Evolutionary conservation across 2,113 vertebrate species (phyloP).

Genomic region (Peromyscus leucopus): DNA sequence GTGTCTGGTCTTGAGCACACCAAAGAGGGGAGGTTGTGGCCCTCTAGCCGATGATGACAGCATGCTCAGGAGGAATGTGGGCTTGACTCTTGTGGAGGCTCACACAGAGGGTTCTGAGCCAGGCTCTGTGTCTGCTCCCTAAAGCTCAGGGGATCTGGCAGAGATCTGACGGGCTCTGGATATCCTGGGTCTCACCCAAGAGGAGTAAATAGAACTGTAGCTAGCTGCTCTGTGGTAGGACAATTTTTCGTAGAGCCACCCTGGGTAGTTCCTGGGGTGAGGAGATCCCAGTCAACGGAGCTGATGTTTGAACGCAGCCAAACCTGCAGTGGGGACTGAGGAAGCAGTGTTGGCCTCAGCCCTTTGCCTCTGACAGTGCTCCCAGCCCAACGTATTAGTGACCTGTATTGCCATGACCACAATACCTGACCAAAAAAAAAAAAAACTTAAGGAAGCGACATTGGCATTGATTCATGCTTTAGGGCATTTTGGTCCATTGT

Average conservation of each 20-base stretch:
- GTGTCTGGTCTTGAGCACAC: not conserved
- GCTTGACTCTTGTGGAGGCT: not conserved
- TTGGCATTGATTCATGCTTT: not conserved
- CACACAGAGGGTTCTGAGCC: not conserved
- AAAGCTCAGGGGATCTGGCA: not conserved
- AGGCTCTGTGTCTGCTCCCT: not conserved
- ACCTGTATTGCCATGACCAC: not conserved
- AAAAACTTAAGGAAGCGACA: not conserved
- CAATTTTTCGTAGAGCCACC: not conserved
- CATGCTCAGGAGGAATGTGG: not conserved
- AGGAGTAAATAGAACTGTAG: no score
- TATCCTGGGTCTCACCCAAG: not conserved
- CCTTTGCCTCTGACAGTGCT: not conserved
- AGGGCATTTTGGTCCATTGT: not conserved
- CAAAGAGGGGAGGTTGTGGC: no score
- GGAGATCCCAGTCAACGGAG: not conserved
- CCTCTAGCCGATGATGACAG: not conserved
- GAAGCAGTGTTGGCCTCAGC: not conserved
- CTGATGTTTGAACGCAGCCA: no score
- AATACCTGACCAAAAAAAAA: not conserved
- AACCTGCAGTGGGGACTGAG: not conserved
- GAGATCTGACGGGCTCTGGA: not conserved
- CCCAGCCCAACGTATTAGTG: not conserved
- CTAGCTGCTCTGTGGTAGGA: not conserved
- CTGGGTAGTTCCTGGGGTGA: fast-evolving